These are phyloP conservation scores for Hirtodrosophila alboralis DNA, from an alignment of 2,888 invertebrate species.

Conservation along the genomic window DNA sequence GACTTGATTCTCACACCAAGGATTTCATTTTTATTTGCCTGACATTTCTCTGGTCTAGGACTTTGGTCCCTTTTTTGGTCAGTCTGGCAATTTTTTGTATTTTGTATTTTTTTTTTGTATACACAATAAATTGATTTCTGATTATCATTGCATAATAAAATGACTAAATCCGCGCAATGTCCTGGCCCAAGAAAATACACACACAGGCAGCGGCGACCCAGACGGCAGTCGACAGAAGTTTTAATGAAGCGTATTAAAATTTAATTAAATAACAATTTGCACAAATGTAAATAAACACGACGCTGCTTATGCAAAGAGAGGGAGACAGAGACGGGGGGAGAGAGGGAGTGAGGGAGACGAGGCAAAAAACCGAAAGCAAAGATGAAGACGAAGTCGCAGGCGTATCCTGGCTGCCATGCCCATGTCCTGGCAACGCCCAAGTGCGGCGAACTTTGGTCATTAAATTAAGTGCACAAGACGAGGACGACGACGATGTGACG, in stretches of 20 bases:
- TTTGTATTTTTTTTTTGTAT: slow-evolving; percentile 47
- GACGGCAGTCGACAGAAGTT: slow-evolving; percentile 52
- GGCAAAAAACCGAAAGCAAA: not conserved
- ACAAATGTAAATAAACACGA: slow-evolving; percentile 75
- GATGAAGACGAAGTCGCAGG: slow-evolving; percentile 3
- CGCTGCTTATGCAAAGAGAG: slow-evolving; percentile 65
- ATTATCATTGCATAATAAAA: slow-evolving; percentile 75
- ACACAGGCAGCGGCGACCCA: not conserved
- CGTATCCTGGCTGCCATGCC: slow-evolving; percentile 37
- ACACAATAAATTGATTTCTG: slow-evolving; percentile 76
- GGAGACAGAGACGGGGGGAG: not conserved
- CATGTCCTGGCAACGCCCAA: no score
- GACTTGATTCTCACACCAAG: slow-evolving; percentile 59
- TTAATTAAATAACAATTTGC: slow-evolving; percentile 80
- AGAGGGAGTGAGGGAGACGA: not conserved
- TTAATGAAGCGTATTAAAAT: slow-evolving; percentile 79
- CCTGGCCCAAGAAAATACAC: slow-evolving; percentile 2
- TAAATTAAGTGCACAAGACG: slow-evolving; percentile 69
- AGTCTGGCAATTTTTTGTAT: no score
- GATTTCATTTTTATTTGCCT: slow-evolving; percentile 43
- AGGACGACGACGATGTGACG: slow-evolving; percentile 15
- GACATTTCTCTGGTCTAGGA: slow-evolving; percentile 23
- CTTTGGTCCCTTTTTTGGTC: no score
- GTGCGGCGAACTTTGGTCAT: slow-evolving; percentile 74
- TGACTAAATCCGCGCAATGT: slow-evolving; percentile 47